These are phyloP conservation scores for Heliconius hortense DNA, from an alignment of 2,888 invertebrate species.

Conservation along the genomic window DNA sequence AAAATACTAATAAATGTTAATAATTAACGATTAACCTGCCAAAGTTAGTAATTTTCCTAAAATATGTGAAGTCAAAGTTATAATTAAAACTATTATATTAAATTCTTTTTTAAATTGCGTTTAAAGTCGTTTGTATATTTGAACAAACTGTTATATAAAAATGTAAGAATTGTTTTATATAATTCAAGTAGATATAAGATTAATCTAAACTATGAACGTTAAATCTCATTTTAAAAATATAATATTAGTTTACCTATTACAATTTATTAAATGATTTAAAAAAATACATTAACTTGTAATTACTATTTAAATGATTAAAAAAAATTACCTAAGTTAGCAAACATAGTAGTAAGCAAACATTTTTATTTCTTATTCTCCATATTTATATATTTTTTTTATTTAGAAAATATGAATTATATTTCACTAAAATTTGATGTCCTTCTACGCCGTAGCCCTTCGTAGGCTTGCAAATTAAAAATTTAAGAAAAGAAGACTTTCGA, in stretches of 20 bases:
- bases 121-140: background rate
- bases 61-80: too few relatives aligned
- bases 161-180: background rate
- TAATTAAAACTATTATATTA: too few relatives aligned
- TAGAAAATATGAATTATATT: background rate
- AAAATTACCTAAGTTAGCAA: too few relatives aligned
- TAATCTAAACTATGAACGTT: too few relatives aligned
- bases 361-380: background rate
- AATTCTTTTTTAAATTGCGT: too few relatives aligned
- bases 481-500: background rate
- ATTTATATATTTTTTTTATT: background rate
- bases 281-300: too few relatives aligned
- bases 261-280: too few relatives aligned
- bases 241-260: too few relatives aligned
- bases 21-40: background rate
- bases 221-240: too few relatives aligned
- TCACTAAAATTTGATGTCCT: background rate
- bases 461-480: background rate
- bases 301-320: too few relatives aligned
- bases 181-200: background rate
- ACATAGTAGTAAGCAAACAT: too few relatives aligned
- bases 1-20: conserved; percentile 40
- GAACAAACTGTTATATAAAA: background rate
- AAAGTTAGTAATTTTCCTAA: background rate
- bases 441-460: conserved; percentile 24